Conservation (phyloP, 2,888 invertebrate species). For the Limnephilus rhombicus region DNA sequence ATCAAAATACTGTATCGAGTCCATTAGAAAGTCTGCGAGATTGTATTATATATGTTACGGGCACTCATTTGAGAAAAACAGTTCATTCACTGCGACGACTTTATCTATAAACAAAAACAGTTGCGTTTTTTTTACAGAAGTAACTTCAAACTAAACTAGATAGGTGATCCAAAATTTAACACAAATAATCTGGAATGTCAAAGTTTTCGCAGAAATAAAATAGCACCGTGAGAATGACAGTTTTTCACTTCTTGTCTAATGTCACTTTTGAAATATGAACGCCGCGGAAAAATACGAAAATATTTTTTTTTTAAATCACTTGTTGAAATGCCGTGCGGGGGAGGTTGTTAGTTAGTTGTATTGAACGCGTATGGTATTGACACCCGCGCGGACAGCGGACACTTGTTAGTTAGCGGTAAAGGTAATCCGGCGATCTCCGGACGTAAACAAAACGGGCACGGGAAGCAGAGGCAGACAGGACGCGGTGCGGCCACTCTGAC, state of each 20-base stretch:
- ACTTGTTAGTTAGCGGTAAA: slow-evolving; percentile 20
- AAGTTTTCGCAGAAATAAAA: neutral
- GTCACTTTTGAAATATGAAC: slow-evolving; percentile 14
- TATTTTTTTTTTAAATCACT: neutral
- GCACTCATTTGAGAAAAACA: neutral
- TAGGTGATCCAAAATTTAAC: neutral
- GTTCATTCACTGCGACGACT: neutral
- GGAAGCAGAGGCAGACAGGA: slow-evolving; percentile 10
- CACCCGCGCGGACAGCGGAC: slow-evolving; percentile 38
- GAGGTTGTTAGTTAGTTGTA: neutral
- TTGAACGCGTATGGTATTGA: slow-evolving; percentile 20
- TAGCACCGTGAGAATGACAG: neutral
- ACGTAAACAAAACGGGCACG: slow-evolving; percentile 49
- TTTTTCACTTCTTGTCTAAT: neutral
- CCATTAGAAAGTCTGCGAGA: neutral
- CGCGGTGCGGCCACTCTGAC: slow-evolving; percentile 59
- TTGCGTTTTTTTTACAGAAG: neutral
- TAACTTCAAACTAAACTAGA: neutral
- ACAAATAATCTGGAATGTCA: neutral
- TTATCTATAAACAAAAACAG: neutral
- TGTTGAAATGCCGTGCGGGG: neutral
- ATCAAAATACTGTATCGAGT: neutral
- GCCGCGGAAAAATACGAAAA: neutral
- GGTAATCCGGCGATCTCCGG: slow-evolving; percentile 30
- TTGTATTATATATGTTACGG: neutral